Conservation (phyloP, 2,797 vertebrate species). For the Chaenodraco wilsoni region DNA sequence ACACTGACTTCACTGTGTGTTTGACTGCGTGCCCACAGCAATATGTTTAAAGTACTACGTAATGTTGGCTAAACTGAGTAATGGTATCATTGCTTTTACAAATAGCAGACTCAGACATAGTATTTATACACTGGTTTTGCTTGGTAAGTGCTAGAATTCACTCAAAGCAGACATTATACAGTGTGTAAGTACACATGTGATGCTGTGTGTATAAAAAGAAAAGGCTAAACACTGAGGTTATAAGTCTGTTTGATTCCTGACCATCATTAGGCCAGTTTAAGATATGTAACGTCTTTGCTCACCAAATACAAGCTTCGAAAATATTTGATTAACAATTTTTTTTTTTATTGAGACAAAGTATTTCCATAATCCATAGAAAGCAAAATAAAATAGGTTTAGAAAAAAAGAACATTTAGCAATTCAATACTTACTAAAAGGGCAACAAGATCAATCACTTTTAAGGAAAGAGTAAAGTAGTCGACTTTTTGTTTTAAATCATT, state of each 20-base stretch:
- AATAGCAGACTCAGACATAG: constrained; percentile 15
- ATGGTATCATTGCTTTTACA: constrained; percentile 33
- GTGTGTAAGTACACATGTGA: neutral
- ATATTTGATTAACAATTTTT: no score
- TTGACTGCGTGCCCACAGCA: constrained; percentile 41
- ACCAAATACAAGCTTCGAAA: neutral
- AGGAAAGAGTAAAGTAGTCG: neutral
- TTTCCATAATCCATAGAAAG: neutral
- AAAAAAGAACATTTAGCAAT: no score
- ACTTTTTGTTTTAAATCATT: neutral
- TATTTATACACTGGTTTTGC: constrained; percentile 2
- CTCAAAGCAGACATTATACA: neutral
- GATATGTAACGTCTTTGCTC: neutral
- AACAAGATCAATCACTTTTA: neutral
- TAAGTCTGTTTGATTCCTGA: neutral
- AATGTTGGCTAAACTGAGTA: constrained; percentile 52
- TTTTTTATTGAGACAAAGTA: neutral
- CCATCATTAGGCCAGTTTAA: neutral
- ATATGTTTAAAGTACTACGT: constrained; percentile 48
- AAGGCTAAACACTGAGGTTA: neutral
- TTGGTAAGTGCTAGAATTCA: neutral
- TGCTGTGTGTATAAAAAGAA: neutral
- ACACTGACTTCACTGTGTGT: constrained; percentile 53
- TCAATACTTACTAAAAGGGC: no score
- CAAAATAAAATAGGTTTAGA: neutral